These are phyloP conservation scores for Laothoe populi DNA, from an alignment of 2,888 invertebrate species.

Conservation along the genomic window DNA sequence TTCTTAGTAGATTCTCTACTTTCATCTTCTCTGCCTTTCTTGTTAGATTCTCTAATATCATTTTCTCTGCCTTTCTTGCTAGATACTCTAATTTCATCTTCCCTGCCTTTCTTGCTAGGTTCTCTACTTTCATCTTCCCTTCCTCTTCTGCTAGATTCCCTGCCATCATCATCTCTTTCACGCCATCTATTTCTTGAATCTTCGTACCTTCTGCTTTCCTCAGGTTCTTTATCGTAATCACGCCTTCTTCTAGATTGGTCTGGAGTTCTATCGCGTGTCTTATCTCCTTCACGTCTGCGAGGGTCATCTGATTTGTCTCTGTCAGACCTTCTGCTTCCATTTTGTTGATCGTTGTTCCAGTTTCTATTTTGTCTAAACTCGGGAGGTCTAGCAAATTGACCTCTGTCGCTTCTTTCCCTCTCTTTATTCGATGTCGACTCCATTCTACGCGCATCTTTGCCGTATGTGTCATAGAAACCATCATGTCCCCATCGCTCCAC, in stretches of 20 bases:
- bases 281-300: conserved; percentile 34
- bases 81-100: conserved; percentile 25
- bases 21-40: background rate
- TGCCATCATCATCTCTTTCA: conserved; percentile 29
- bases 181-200: conserved; percentile 31
- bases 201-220: conserved; percentile 36
- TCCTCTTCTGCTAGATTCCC: conserved; percentile 23
- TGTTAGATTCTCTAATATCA: background rate
- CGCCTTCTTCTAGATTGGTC: conserved; percentile 24
- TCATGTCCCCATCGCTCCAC: conserved; percentile 76
- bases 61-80: conserved; percentile 26
- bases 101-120: background rate
- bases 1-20: background rate
- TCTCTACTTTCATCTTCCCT: conserved; percentile 20
- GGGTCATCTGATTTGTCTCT: conserved; percentile 30
- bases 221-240: conserved; percentile 26
- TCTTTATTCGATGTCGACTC: conserved; percentile 49
- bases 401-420: conserved; percentile 34
- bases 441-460: conserved; percentile 62
- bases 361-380: conserved; percentile 35
- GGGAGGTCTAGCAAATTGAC: conserved; percentile 53
- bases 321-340: conserved; percentile 30
- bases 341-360: conserved; percentile 32
- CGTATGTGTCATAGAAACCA: conserved; percentile 76
- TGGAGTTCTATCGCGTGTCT: conserved; percentile 29